phyloP scores from a whole-genome alignment of 1,140 invertebrate species.

The Pogonomyrmex californicus region DNA sequence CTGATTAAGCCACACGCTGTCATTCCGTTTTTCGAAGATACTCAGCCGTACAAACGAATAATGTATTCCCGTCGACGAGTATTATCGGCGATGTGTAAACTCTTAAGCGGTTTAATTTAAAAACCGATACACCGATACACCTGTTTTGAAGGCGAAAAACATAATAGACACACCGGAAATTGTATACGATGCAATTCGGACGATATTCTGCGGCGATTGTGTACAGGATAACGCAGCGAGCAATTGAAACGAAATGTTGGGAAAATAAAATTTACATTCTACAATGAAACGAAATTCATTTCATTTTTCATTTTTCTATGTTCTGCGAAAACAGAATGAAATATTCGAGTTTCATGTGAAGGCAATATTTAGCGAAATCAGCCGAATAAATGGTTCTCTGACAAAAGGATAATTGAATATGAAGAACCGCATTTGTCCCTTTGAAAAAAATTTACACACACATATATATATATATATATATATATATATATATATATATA shows the following conservation, averaged over 20 bases:
- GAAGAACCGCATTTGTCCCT: neutral
- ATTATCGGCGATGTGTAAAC: neutral
- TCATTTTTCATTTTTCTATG: slow-evolving; percentile 7
- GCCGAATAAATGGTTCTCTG: neutral
- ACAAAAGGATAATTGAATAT: slow-evolving; percentile 22
- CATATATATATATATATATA: too few species aligned
- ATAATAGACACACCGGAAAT: neutral
- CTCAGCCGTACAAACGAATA: neutral
- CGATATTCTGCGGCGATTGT: slow-evolving; percentile 24
- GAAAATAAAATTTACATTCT: slow-evolving; percentile 50
- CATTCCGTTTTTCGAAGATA: neutral
- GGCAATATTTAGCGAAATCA: neutral
- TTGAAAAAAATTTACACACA: neutral
- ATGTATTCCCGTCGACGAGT: neutral
- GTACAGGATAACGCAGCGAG: neutral
- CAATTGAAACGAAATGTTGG: slow-evolving; percentile 31
- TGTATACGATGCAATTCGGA: slow-evolving; percentile 4
- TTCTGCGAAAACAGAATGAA: neutral
- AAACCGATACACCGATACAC: neutral
- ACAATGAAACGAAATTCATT: slow-evolving; percentile 19
- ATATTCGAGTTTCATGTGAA: neutral
- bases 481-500: neutral
- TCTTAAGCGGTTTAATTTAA: neutral
- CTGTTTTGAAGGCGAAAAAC: neutral
- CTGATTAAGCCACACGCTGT: slow-evolving; percentile 42